These are phyloP conservation scores for Trichonephila inaurata DNA, from an alignment of 1,140 invertebrate species.

Conservation along the genomic window DNA sequence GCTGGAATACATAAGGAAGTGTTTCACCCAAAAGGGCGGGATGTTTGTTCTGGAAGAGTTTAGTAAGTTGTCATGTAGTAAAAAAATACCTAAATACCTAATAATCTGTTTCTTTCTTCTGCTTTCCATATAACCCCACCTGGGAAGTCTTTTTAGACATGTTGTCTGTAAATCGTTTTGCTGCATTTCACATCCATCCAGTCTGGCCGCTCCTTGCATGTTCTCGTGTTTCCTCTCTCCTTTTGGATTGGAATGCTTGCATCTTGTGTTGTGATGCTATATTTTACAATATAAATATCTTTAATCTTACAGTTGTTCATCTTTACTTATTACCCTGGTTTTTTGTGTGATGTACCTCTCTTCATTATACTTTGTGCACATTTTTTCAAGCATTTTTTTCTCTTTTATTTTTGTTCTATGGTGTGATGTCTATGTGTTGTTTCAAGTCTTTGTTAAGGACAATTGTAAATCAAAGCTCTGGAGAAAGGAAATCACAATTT, in stretches of 20 bases:
- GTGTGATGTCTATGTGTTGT: constrained; percentile 60
- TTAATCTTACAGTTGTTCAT: constrained; percentile 63
- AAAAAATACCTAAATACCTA: constrained; percentile 75
- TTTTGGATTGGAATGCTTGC: constrained; percentile 76
- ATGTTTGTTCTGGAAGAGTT: constrained; percentile 99
- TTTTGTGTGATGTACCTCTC: constrained; percentile 64
- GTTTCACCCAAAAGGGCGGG: constrained; percentile 98
- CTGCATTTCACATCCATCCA: constrained; percentile 75
- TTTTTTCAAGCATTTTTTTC: constrained; percentile 72
- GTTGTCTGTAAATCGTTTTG: constrained; percentile 76
- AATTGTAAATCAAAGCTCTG: background rate
- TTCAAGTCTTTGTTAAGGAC: constrained; percentile 37
- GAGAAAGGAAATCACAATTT: background rate
- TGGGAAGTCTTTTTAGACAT: constrained; percentile 69
- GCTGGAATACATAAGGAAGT: constrained; percentile 99
- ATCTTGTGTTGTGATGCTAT: constrained; percentile 76
- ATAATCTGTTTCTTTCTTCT: constrained; percentile 77
- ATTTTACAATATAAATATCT: constrained; percentile 57
- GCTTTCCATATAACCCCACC: constrained; percentile 74
- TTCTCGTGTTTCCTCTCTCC: constrained; percentile 73
- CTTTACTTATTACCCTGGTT: constrained; percentile 71
- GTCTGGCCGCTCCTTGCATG: constrained; percentile 76
- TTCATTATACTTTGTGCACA: constrained; percentile 62
- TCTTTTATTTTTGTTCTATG: constrained; percentile 74
- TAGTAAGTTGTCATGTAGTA: constrained; percentile 87